These are phyloP conservation scores for Eumeta japonica DNA, from an alignment of 1,140 invertebrate genomes.

Conservation along the genomic window DNA sequence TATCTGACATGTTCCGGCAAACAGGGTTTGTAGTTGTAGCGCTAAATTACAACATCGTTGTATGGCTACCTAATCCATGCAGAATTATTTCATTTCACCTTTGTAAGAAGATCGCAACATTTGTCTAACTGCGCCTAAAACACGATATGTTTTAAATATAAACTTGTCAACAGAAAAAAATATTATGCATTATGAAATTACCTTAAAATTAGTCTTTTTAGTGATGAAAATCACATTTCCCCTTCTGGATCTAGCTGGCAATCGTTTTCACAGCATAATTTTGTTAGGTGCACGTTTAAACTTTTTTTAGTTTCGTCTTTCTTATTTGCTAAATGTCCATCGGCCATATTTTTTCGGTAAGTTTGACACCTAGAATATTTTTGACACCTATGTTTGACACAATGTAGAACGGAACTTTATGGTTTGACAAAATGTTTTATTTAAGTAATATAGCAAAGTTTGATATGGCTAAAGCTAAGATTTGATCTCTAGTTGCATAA, in stretches of 20 bases:
- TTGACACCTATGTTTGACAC: too few relatives aligned
- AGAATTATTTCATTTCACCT: conserved; percentile 75
- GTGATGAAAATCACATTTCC: conserved; percentile 52
- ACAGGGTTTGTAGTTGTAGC: conserved; percentile 72
- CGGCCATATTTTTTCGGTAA: too few relatives aligned
- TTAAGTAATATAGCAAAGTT: too few relatives aligned
- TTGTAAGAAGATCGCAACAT: conserved; percentile 77
- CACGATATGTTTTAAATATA: conserved; percentile 5
- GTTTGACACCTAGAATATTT: too few relatives aligned
- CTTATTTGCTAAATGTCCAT: too few relatives aligned
- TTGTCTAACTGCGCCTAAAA: conserved; percentile 71
- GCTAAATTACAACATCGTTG: conserved; percentile 81
- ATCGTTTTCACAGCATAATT: conserved; percentile 43
- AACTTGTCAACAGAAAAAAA: neutral
- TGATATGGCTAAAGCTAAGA: too few relatives aligned
- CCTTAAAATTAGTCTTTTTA: conserved; percentile 54
- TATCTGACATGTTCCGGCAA: conserved; percentile 67
- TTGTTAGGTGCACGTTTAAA: conserved; percentile 34
- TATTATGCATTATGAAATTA: conserved; percentile 12
- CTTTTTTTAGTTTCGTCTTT: too few relatives aligned
- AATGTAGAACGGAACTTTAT: too few relatives aligned
- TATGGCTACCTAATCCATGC: conserved; percentile 85
- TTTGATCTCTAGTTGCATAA: too few relatives aligned
- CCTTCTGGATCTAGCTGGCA: conserved; percentile 37
- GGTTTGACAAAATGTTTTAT: too few relatives aligned